Evolutionary conservation across 1,140 invertebrate genomes (phyloP).

Genomic region (Musca domestica): DNA sequence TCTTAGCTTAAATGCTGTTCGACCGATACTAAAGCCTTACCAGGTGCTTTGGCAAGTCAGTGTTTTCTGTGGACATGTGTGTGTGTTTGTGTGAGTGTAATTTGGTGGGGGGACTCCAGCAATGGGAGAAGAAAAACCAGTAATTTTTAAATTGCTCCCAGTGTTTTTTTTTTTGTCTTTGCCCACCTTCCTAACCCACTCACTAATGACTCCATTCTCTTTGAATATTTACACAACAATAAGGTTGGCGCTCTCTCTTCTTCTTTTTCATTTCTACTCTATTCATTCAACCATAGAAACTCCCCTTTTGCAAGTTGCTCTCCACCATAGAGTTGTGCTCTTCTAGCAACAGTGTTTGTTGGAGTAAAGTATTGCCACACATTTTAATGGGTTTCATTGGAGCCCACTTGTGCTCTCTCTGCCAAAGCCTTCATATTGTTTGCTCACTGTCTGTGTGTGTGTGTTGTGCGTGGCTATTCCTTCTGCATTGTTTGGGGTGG

Average conservation of each 20-base stretch:
- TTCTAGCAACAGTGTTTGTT: background rate
- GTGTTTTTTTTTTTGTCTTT: conserved; percentile 6
- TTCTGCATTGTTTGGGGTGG: conserved; percentile 41
- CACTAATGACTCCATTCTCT: background rate
- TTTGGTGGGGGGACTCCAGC: background rate
- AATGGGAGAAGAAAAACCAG: conserved; percentile 15
- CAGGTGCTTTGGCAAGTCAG: conserved; percentile 9
- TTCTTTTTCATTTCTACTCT: background rate
- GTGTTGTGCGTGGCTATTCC: background rate
- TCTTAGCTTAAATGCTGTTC: conserved; percentile 16
- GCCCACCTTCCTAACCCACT: background rate
- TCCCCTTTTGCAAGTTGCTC: background rate
- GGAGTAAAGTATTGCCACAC: too few relatives aligned
- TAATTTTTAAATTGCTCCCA: conserved; percentile 11
- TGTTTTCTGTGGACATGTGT: background rate
- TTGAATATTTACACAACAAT: background rate
- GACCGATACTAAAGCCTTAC: conserved; percentile 10
- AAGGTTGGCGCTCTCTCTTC: background rate
- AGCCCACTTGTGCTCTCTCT: too few relatives aligned
- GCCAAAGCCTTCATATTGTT: too few relatives aligned
- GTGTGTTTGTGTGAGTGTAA: background rate
- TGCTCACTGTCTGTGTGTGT: too few relatives aligned
- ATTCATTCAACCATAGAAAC: background rate
- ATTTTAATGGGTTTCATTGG: too few relatives aligned
- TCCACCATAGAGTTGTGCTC: background rate